Base-by-base conservation (phyloP, 2,888 invertebrate species). In the Diaphora mendica region DNA sequence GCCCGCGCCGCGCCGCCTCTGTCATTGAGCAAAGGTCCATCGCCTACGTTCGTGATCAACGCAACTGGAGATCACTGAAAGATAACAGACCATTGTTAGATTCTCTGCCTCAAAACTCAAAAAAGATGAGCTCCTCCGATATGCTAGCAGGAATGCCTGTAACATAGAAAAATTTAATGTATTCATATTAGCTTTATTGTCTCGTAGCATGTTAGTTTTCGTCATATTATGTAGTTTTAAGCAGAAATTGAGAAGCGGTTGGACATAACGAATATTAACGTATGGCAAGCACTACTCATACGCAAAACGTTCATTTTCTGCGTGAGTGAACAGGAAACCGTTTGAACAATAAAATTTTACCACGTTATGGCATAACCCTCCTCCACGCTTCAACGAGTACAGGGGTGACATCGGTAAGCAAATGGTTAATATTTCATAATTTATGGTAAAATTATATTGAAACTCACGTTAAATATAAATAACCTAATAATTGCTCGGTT, bases 11-110 rank as follows among this genome's bases (percentile, higher is more conserved):
- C 90, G 88, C 89, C 89, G 80, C 72, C 87, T 93, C 91, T 93
- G 92, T 93, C 94, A 95, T 94, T 95, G 94, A 94, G 94, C 93
- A 92, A 91, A 94, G 94, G 91, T 92, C 93, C 91, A 90, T 95
- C 94, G 95, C 94, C 95, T 95, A 95, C 95, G 91, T 92, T 92
- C 90, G 90, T 92, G 91, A 93, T 89, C 90, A 89, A 88, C 88
- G 80, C 85, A 85, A 75, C 74, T 69, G 85, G 83, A 85, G 90
- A 91, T 90, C 87, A 80, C 87, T 86, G 84, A 85, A 82, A 88
- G 90, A 90, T 89, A 88, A 87, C 79, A 77, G 74, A 82, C 80
- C 80, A 86, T 88, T 86, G 85, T 85, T 83, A 78, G 75, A 80
- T 80, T 82, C 84, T 81, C 72, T 76, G 77, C 64, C 76, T 77